Conservation (phyloP, 2,888 invertebrate species). For the Xylophagus ater region DNA sequence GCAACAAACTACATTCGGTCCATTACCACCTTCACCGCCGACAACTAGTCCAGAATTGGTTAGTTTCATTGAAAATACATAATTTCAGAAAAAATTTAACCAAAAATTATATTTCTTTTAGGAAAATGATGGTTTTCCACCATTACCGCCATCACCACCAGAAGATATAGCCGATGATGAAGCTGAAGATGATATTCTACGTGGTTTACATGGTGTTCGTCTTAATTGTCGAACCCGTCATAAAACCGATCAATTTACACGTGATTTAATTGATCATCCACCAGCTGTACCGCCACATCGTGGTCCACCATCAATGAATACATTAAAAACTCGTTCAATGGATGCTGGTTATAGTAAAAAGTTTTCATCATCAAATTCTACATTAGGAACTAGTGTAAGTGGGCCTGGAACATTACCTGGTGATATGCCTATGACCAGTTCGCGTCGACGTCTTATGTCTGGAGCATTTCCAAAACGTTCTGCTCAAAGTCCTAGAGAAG, state of each 20-base stretch:
- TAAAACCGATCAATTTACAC: conserved; percentile 16
- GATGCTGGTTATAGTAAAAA: conserved; percentile 64
- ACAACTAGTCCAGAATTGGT: conserved; percentile 25
- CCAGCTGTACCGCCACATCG: conserved; percentile 66
- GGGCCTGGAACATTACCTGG: conserved; percentile 60
- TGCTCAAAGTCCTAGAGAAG: conserved; percentile 48
- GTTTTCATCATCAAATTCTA: conserved; percentile 44
- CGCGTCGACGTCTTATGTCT: conserved; percentile 36
- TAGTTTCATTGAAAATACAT: no score
- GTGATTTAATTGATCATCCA: conserved; percentile 36
- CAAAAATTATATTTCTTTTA: conserved; percentile 14
- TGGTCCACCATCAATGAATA: conserved; percentile 48
- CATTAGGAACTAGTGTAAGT: conserved; percentile 41
- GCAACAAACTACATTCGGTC: conserved; percentile 33
- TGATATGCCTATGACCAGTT: conserved; percentile 48
- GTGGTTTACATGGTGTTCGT: conserved; percentile 17
- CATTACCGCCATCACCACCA: conserved; percentile 73
- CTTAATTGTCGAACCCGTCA: conserved; percentile 20
- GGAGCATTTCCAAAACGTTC: conserved; percentile 39
- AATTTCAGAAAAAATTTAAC: background rate
- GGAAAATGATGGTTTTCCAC: conserved; percentile 50
- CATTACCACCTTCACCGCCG: conserved; percentile 38
- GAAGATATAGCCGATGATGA: conserved; percentile 51
- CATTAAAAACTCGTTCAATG: conserved; percentile 76
- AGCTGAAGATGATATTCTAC: conserved; percentile 18